Evolutionary conservation across 92 coral and sea anemone species (phyloP).

Genomic region (Phenganax stokvisi): DNA sequence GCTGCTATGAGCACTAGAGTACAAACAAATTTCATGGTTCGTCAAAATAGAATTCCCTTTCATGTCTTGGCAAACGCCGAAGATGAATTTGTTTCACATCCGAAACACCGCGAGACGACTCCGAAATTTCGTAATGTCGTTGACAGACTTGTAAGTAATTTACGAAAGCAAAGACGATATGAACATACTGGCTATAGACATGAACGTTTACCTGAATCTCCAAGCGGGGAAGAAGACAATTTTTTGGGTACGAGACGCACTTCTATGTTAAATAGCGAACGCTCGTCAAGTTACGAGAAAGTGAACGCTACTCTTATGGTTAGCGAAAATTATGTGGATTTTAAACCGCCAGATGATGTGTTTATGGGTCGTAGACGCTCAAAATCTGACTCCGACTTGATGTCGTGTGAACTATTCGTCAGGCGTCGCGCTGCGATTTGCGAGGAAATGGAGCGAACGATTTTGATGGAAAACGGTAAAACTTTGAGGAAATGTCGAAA

Average conservation of each 20-base stretch:
- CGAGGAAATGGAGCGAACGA: constrained; percentile 40
- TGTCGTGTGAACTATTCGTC: constrained; percentile 22
- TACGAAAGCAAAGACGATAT: constrained; percentile 5
- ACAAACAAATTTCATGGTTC: constrained; percentile 8
- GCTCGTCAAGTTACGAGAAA: constrained; percentile 13
- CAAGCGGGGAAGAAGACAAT: neutral
- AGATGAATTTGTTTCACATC: neutral
- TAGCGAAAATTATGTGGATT: neutral
- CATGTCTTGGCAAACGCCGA: constrained; percentile 20
- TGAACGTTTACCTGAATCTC: neutral
- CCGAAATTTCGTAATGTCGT: constrained; percentile 13
- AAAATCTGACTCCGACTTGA: constrained; percentile 21
- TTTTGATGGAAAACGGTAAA: constrained; percentile 34
- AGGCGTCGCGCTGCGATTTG: constrained; percentile 42
- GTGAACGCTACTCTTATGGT: neutral
- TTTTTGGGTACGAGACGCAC: neutral
- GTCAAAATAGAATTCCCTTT: constrained; percentile 19
- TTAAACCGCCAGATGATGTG: neutral
- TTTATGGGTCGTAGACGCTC: constrained; percentile 32
- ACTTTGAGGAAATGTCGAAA: constrained; percentile 40
- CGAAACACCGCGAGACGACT: neutral
- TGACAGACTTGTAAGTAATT: constrained; percentile 15
- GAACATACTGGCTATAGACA: neutral
- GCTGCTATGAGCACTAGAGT: constrained; percentile 4
- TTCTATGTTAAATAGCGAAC: neutral